A percentile compares a stretch with the other conserved stretches of the same genome.
These are phyloP conservation scores for Asobara japonica DNA, from an alignment of 1,140 invertebrate genomes.

Conservation along the genomic window DNA sequence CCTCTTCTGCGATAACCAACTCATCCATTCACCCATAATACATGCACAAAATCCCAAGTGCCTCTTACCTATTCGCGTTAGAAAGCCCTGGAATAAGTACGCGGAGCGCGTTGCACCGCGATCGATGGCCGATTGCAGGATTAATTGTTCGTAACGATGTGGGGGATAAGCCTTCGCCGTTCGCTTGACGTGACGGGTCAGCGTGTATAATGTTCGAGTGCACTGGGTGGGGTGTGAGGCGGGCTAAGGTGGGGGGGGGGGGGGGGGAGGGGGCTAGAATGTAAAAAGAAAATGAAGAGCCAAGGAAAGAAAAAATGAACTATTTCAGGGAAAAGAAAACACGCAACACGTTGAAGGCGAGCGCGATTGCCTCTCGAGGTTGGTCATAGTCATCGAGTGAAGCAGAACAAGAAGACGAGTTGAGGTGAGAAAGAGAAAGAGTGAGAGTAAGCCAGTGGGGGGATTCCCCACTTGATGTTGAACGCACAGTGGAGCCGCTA, in stretches of 20 bases:
- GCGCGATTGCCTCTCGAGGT: conserved; percentile 25
- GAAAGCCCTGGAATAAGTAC: conserved; percentile 4
- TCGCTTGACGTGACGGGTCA: background rate
- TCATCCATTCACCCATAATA: background rate
- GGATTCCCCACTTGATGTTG: background rate
- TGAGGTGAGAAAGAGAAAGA: conserved; percentile 8
- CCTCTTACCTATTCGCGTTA: background rate
- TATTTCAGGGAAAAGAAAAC: conserved; percentile 1
- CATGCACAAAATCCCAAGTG: conserved; percentile 14
- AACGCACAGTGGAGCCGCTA: conserved; percentile 37
- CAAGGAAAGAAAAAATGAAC: conserved; percentile 24
- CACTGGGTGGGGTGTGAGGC: conserved; percentile 20
- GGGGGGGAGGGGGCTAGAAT: conserved; percentile 25
- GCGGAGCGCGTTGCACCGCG: conserved; percentile 27
- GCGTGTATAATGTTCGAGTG: background rate
- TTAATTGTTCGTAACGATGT: conserved; percentile 42
- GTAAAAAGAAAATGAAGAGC: conserved; percentile 15
- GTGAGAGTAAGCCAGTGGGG: background rate
- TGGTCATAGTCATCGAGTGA: conserved; percentile 24
- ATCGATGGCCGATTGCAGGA: conserved; percentile 46
- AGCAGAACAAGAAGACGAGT: background rate
- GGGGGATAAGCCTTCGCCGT: conserved; percentile 2
- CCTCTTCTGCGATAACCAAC: background rate
- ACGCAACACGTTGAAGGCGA: conserved; percentile 11
- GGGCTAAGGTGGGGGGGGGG: conserved; percentile 18